Evolutionary conservation across 2,888 invertebrate species (phyloP), one percentile per base, ranked within the genome.

Genomic region (Bellardia bayeri): DNA sequence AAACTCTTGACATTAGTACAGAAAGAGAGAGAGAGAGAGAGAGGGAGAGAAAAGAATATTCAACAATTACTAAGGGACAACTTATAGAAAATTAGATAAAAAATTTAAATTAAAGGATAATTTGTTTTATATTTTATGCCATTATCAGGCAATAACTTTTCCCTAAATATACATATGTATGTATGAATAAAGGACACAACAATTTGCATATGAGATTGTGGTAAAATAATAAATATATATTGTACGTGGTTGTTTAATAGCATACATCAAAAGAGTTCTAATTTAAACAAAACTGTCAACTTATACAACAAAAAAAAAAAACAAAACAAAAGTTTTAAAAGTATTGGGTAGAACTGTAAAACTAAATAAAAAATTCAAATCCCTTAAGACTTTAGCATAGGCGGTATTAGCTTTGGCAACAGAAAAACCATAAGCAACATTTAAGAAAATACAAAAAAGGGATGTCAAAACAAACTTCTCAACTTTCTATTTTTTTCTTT

Each of bases 351-450:
- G n/a, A 14, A n/a, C 30, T 14, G 40, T 16, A 54, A 7, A 56
- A 54, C 33, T 11, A 49, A 37, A 61, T 58, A 42, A 40, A 61
- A 80, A 23, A 9, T 14, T 51, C 76, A 84, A 87, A 87, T 83
- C 83, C 76, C 72, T 81, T 83, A 76, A 83, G 86, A 54, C 80
- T 75, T 68, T 45, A 58, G 37, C 75, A 72, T 33, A 66, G 75
- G 71, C 75, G 45, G 63, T 56, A 45, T 54, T 7, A 69, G 33
- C 16, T 56, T 3, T 45, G 4, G n/a, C 23, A 71, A 45, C 49
- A 68, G 16, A 61, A 74, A 33, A 61, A 42, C 42, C 30, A 72
- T 54, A 42, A 58, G 42, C 76, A 51, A 71, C 64, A 76, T 71
- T 72, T 58, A 76, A 71, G 16, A 64, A 81, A 45, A 56, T 58